Evolutionary conservation across 2,888 invertebrate species (phyloP).

Genomic region (Aelia acuminata): DNA sequence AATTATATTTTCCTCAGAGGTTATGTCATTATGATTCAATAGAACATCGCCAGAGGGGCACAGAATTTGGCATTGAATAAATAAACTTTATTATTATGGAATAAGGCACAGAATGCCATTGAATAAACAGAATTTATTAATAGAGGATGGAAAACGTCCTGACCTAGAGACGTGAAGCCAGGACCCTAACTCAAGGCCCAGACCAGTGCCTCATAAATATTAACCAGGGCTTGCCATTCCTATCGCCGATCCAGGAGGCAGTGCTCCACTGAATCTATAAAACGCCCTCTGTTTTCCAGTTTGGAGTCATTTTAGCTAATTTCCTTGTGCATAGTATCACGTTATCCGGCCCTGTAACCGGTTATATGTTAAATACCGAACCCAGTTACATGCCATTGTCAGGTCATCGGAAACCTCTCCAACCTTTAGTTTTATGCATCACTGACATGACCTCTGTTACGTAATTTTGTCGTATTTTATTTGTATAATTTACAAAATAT

Average conservation of each 20-base stretch:
- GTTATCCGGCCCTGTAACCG: background rate
- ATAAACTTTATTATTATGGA: too few relatives aligned
- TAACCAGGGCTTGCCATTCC: background rate
- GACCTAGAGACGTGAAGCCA: background rate
- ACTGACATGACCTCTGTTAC: background rate
- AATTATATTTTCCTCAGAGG: too few relatives aligned
- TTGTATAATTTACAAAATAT: too few relatives aligned
- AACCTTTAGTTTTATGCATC: too few relatives aligned
- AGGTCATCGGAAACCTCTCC: background rate
- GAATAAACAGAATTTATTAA: background rate
- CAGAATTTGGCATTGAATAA: too few relatives aligned
- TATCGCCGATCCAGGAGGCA: background rate
- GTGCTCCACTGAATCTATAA: background rate
- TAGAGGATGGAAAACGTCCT: background rate
- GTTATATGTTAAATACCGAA: background rate
- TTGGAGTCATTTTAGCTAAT: conserved; percentile 31
- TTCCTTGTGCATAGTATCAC: conserved; percentile 6
- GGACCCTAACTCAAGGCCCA: background rate
- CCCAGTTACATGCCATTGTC: conserved; percentile 1
- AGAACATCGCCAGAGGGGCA: too few relatives aligned
- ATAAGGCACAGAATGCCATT: too few relatives aligned
- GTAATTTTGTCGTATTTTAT: too few relatives aligned
- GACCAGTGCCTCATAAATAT: background rate
- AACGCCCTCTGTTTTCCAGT: background rate
- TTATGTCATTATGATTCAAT: too few relatives aligned